phyloP scores from a whole-genome alignment of 2,113 vertebrate genomes.

The Ceuthmochares aereus region DNA sequence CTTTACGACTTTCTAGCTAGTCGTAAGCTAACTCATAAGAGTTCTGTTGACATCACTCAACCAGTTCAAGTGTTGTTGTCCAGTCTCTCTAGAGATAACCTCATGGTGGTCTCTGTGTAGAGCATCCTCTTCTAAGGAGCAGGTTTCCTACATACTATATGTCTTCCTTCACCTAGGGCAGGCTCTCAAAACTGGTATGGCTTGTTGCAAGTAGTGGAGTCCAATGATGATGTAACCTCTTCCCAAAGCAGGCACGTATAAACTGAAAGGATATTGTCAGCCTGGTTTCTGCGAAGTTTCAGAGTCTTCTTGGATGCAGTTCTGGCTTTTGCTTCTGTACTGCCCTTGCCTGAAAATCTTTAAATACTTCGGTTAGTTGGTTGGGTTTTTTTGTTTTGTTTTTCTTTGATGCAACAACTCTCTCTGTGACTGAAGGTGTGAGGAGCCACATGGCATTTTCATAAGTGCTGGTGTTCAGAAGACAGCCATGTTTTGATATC shows the following conservation, averaged over 20 bases:
- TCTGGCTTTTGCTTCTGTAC: not conserved
- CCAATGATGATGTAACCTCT: not conserved
- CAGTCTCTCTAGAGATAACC: accelerated
- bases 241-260: not conserved
- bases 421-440: not conserved
- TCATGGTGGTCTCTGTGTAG: not conserved
- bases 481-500: not conserved
- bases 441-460: not conserved
- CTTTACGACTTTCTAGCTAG: not conserved
- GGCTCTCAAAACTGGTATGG: not conserved
- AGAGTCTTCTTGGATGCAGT: not conserved
- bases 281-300: not conserved
- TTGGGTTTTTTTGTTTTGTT: not conserved
- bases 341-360: not conserved
- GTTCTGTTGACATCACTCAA: not conserved
- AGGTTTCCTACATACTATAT: not conserved
- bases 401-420: not conserved
- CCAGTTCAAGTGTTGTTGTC: not conserved
- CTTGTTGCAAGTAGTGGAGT: not conserved
- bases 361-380: not conserved
- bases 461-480: not conserved
- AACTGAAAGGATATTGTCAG: not conserved
- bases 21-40: not conserved
- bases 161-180: not conserved
- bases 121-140: not conserved